Conservation (phyloP, 2,113 vertebrate species). For the Lipotes vexillifer region DNA sequence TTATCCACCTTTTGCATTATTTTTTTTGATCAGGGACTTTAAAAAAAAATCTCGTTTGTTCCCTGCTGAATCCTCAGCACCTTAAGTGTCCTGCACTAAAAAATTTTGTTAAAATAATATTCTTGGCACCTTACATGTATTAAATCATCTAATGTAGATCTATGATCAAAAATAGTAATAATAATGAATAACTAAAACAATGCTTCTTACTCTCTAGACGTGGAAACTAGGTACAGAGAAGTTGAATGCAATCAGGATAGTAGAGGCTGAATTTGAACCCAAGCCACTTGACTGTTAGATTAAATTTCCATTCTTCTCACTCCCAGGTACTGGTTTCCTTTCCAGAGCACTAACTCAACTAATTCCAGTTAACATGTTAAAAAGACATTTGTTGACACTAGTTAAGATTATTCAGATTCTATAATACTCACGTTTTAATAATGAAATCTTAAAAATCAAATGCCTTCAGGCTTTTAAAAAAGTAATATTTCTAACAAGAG, state of each 20-base stretch:
- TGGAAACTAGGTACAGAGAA: neutral
- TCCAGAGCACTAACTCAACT: neutral
- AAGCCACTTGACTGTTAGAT: neutral
- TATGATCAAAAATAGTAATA: neutral
- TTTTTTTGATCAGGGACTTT: neutral
- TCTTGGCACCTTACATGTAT: neutral
- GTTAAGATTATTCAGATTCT: neutral
- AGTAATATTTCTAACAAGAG: neutral
- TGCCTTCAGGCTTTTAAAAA: neutral
- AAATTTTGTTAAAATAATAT: neutral
- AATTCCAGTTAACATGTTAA: neutral
- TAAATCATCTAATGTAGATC: neutral
- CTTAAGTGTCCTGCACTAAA: neutral
- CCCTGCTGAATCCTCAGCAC: neutral
- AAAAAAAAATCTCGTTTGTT: neutral
- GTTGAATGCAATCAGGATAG: neutral
- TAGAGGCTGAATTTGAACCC: neutral
- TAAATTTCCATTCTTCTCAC: neutral
- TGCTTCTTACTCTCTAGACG: neutral
- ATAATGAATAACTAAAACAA: neutral
- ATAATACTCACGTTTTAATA: conserved; percentile 1
- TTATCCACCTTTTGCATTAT: neutral
- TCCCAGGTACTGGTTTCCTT: neutral
- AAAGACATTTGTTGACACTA: neutral
- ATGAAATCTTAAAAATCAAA: conserved; percentile 16